Percentiles rank a stretch among this genome's conserved stretches.
Evolutionary conservation across 2,113 vertebrate species (phyloP).

Genomic region (Bucco capensis): DNA sequence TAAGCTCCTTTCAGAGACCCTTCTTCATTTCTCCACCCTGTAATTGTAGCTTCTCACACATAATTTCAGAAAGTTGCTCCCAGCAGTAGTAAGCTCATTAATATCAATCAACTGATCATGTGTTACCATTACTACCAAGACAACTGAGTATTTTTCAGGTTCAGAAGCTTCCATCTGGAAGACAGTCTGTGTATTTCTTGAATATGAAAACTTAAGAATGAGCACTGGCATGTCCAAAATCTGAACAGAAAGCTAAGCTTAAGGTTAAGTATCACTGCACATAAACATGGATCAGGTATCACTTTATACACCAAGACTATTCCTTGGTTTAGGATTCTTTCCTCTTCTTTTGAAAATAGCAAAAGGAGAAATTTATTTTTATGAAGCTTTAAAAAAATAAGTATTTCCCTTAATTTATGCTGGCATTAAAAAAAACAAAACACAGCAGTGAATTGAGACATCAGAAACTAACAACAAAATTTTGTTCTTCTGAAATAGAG

Average conservation of each 20-base stretch:
- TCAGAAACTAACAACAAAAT: neutral
- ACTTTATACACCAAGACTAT: neutral
- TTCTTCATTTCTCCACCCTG: neutral
- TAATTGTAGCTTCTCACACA: accelerated
- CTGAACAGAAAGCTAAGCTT: neutral
- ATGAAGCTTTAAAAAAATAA: neutral
- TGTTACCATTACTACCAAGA: neutral
- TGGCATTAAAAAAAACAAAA: neutral
- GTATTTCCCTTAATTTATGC: neutral
- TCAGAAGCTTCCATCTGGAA: neutral
- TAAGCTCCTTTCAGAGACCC: neutral
- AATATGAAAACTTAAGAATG: neutral
- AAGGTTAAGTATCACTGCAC: neutral
- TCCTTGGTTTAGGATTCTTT: neutral
- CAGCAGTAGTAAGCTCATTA: neutral
- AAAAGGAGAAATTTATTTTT: neutral
- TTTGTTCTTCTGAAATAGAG: neutral
- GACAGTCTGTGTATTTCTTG: neutral
- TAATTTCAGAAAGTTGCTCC: neutral
- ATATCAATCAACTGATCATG: neutral
- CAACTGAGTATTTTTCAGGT: neutral
- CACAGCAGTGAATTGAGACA: neutral
- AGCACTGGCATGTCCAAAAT: neutral
- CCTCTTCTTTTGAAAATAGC: neutral
- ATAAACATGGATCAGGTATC: neutral